Percentiles rank a stretch among this genome's conserved stretches.
Evolutionary conservation across 2,888 invertebrate genomes (phyloP).

Genomic region (Drosophila mimica): DNA sequence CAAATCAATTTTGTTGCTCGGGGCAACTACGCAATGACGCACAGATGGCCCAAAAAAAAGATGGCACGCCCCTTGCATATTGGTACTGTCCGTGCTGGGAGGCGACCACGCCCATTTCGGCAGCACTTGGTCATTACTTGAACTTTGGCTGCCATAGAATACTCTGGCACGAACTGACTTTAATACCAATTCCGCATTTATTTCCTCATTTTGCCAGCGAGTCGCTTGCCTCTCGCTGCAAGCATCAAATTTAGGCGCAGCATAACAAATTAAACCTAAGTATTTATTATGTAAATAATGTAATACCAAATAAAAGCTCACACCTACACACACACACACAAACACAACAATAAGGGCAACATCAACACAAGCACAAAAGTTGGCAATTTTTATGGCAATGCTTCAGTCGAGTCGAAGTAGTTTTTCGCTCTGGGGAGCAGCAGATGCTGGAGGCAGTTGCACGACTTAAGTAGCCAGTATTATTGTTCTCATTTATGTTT

Average conservation of each 20-base stretch:
- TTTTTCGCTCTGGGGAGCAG: constrained; percentile 31
- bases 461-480: constrained; percentile 16
- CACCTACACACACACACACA: constrained; percentile 1
- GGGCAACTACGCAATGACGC: constrained; percentile 50
- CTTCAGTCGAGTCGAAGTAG: constrained; percentile 42
- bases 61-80: constrained; percentile 22
- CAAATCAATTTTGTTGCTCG: constrained; percentile 62
- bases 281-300: constrained; percentile 78
- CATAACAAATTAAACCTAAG: constrained; percentile 71
- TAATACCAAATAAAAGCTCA: constrained; percentile 51
- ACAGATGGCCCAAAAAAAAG: constrained; percentile 57
- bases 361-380: constrained; percentile 16
- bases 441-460: constrained; percentile 11
- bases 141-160: neutral
- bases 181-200: constrained; percentile 35
- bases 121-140: constrained; percentile 22
- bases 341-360: neutral
- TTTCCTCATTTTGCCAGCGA: constrained; percentile 15
- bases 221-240: constrained; percentile 35
- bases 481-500: constrained; percentile 39
- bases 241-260: constrained; percentile 62
- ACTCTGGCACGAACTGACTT: constrained; percentile 1
- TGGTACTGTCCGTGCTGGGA: neutral
- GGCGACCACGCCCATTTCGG: constrained; percentile 26
- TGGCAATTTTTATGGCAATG: constrained; percentile 51